Percentiles rank a stretch among this genome's conserved stretches.
Evolutionary conservation across 2,113 vertebrate species (phyloP).

Genomic region (Prolemur simus): DNA sequence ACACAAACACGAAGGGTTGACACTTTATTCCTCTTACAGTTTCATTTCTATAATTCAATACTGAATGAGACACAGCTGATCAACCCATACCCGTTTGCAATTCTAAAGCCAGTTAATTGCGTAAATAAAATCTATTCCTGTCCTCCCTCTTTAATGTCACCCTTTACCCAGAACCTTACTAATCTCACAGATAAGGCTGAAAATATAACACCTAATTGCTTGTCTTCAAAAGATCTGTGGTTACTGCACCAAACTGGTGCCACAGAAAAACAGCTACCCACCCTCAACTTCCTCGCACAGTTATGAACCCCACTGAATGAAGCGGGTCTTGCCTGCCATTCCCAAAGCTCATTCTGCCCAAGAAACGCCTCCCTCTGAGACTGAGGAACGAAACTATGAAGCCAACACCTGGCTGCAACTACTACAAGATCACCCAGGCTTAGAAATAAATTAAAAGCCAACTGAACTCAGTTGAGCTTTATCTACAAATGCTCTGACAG

Average conservation of each 20-base stretch:
- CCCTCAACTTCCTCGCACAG: neutral
- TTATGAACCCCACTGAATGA: neutral
- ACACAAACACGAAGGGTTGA: constrained; percentile 39
- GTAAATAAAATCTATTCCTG: neutral
- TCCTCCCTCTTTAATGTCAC: neutral
- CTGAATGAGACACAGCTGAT: neutral
- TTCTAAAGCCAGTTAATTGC: neutral
- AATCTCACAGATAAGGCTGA: neutral
- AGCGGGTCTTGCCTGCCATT: neutral
- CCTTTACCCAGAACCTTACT: neutral
- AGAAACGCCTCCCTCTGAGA: neutral
- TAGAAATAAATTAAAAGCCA: neutral
- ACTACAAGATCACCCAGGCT: neutral
- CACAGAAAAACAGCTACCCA: neutral
- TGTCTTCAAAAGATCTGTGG: neutral
- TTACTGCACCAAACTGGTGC: neutral
- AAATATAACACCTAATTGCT: neutral
- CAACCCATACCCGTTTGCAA: neutral
- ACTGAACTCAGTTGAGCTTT: neutral
- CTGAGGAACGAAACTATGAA: neutral
- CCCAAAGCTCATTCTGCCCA: neutral
- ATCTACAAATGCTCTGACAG: neutral
- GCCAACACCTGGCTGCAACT: neutral
- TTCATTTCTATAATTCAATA: neutral
- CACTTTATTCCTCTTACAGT: neutral